phyloP scores from a whole-genome alignment of 2,888 invertebrate genomes.

The Mesodorylaimus sp. region DNA sequence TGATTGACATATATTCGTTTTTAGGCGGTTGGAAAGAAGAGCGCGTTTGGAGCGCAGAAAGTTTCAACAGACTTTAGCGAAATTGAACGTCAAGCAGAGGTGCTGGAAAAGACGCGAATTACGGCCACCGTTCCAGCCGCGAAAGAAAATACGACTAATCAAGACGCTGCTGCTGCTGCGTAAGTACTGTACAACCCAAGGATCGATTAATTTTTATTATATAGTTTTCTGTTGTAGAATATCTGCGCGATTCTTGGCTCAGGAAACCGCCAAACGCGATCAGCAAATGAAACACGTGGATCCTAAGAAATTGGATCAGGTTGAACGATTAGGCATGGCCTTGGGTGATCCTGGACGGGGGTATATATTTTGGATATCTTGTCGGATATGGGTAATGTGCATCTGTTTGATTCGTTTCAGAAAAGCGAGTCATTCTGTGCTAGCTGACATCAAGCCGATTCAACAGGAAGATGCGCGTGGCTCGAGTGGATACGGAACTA shows the following conservation, averaged over 20 bases:
- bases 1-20: too few relatives aligned
- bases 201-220: neutral
- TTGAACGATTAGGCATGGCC: slow-evolving; percentile 85
- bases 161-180: too few relatives aligned
- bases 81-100: slow-evolving; percentile 69
- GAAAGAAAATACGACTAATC: neutral
- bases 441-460: slow-evolving; percentile 73
- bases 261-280: slow-evolving; percentile 44
- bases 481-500: slow-evolving; percentile 17
- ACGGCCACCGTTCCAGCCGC: slow-evolving; percentile 30
- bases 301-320: slow-evolving; percentile 63
- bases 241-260: slow-evolving; percentile 48
- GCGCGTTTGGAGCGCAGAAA: slow-evolving; percentile 78
- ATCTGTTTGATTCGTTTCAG: slow-evolving; percentile 18
- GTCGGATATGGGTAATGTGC: neutral
- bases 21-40: slow-evolving; percentile 52
- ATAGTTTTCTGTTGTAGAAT: slow-evolving; percentile 17
- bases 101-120: slow-evolving; percentile 54
- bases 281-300: slow-evolving; percentile 53
- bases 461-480: slow-evolving; percentile 53
- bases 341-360: slow-evolving; percentile 42
- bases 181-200: neutral
- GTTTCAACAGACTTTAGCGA: slow-evolving; percentile 85
- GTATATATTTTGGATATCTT: neutral
- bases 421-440: slow-evolving; percentile 55